Percentiles rank a stretch among this genome's conserved stretches.
Conservation (phyloP, 2,888 invertebrate species). For the Ferrisia virgata region DNA sequence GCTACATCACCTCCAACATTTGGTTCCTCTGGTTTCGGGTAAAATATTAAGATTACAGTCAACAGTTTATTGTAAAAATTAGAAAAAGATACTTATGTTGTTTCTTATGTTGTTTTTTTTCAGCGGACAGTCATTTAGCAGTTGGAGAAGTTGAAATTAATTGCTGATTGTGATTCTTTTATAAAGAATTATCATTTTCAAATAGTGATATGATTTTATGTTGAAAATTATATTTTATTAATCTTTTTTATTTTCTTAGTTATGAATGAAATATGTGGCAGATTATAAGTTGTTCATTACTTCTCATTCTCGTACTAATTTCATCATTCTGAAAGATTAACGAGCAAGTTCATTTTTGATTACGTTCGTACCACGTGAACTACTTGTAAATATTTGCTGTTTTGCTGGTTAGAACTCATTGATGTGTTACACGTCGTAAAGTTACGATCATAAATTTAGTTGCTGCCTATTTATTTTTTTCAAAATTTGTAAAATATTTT, state of each 20-base stretch:
- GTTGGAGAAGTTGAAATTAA: not conserved
- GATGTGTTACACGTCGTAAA: no score
- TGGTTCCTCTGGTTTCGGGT: not conserved
- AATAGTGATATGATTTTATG: not conserved
- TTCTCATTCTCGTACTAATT: no score
- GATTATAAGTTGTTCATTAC: not conserved
- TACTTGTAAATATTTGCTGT: no score
- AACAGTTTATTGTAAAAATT: not conserved
- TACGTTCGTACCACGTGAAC: no score
- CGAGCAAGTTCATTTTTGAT: no score
- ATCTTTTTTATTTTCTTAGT: not conserved
- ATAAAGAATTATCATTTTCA: not conserved
- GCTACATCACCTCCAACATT: not conserved
- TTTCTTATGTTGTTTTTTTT: not conserved
- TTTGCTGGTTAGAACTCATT: no score
- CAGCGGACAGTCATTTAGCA: constrained; percentile 19
- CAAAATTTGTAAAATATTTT: no score
- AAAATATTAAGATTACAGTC: not conserved
- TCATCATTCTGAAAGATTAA: no score
- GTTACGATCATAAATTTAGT: no score
- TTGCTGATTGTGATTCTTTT: not conserved
- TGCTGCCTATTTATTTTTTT: no score
- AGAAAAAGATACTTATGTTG: not conserved
- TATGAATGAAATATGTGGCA: not conserved
- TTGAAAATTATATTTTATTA: not conserved